Evolutionary conservation across 2,888 invertebrate species (phyloP), one percentile per base, ranked within the genome.

Genomic region (Acanthosepion lycidas): DNA sequence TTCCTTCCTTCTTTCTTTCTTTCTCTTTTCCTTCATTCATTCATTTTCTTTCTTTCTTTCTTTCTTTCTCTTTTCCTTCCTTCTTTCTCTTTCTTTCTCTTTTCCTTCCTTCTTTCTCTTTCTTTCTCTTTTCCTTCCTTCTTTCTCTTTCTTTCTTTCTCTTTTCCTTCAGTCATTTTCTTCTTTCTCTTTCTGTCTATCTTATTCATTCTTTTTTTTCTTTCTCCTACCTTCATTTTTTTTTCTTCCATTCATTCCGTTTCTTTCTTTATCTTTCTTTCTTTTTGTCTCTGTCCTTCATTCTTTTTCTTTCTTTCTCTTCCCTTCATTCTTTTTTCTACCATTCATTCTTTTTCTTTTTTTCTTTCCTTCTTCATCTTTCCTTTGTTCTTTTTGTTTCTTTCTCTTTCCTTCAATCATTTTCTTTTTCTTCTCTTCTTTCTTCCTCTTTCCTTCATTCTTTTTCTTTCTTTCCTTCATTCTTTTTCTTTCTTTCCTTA

Each of bases 1-100:
- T n/a, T 1, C 8, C 8, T n/a, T 0, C 18, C 9, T 28, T 8
- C n/a, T 1, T n/a, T 12, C n/a, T n/a, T n/a, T 3, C 12, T n/a
- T 78, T 3, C n/a, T n/a, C n/a, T n/a, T n/a, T n/a, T n/a, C n/a
- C n/a, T n/a, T n/a, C n/a, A n/a, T 55, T n/a, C 64, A 15, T 1
- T n/a, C 6, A n/a, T n/a, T 0, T n/a, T 8, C 0, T 78, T 3
- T 78, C 9, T n/a, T 5, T 78, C 9, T 9, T 55, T 55, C 18
- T 18, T 55, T 0, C 55, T 55, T 55, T 55, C 55, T 18, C 3
- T 55, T 55, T 55, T 55, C 18, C 55, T 18, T 55, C 18, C 1
- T 55, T 18, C 1, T 55, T 55, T 55, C 55, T 12, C 15, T 18
- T 55, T 0, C 12, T 55, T 55, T 55, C 18, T 78, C 9, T 78